Evolutionary conservation across 2,113 vertebrate genomes (phyloP).

Genomic region (Anoura caudifer): DNA sequence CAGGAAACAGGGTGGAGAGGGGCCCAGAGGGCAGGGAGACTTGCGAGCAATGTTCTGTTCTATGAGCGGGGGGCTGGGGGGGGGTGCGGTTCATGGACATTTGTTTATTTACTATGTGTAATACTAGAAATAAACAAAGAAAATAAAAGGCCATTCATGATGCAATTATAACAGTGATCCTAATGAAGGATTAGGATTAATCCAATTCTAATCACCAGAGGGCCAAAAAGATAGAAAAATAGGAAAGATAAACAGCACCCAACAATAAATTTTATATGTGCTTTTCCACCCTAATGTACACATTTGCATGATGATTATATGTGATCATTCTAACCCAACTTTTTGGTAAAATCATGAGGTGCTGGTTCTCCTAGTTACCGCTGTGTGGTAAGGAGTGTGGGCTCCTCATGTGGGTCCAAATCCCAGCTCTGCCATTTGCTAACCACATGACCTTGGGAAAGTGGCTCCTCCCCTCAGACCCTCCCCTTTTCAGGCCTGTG

Average conservation of each 20-base stretch:
- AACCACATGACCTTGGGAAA: neutral
- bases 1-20: neutral
- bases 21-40: neutral
- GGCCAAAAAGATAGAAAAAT: neutral
- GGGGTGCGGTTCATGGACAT: rapidly evolving
- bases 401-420: neutral
- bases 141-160: neutral
- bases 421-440: neutral
- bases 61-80: neutral
- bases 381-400: neutral
- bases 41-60: neutral
- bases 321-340: neutral
- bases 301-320: neutral
- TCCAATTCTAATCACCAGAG: neutral
- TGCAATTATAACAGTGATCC: neutral
- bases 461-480: neutral
- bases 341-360: neutral
- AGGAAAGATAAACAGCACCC: neutral
- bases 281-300: neutral
- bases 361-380: neutral
- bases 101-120: neutral
- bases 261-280: neutral
- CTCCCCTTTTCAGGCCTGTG: neutral
- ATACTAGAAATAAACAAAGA: neutral
- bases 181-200: neutral